Base-by-base conservation (phyloP, 2,113 vertebrate genomes). In the Megalops atlanticus region DNA sequence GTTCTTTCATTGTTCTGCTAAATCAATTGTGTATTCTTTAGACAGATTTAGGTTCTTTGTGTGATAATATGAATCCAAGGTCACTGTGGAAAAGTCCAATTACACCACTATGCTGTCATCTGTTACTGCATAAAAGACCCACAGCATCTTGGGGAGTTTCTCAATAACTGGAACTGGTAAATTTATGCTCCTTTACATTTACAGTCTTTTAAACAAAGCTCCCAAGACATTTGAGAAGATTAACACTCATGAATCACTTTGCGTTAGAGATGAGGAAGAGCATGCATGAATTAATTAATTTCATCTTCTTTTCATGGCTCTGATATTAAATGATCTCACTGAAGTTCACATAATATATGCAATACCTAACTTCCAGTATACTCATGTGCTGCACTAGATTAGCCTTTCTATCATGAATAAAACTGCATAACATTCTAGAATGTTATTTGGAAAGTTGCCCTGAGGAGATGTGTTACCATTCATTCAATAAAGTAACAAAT, bases 391-490 rank as follows among this genome's bases (percentile, higher is more conserved):
- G 6, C 14, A 14, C 14, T 45, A 45, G 7, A 45, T 14, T 6
- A 12, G 43, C 43, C 43, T 45, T 45, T 45, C 4, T 12, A 45
- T 45, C 43, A 45, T 45, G 43, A 45, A 45, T 45, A 45, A 45
- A 45, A 45, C 7, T 1, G 43, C 43, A 45, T 14, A 1, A 14
- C 43, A 45, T 45, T 45, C 14, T 45, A 14, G 43, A 14, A 45
- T 14, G 43, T 45, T 45, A 81, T n/a, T 76, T 87, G 54, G 84
- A 87, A 80, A 68, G 49, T 85, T 85, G 83, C 79, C 84, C 86
- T 87, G 78, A 82, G 76, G 85, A 84, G 85, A 86, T 89, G 81
- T 83, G 74, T 49, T 76, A 83, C 81, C 33, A 54, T 74, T 84
- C 82, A 49, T 80, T 40, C 64, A 82, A 84, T 84, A 88, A 85